Conservation (phyloP, 2,888 invertebrate genomes). For the Dilophus febrilis region DNA sequence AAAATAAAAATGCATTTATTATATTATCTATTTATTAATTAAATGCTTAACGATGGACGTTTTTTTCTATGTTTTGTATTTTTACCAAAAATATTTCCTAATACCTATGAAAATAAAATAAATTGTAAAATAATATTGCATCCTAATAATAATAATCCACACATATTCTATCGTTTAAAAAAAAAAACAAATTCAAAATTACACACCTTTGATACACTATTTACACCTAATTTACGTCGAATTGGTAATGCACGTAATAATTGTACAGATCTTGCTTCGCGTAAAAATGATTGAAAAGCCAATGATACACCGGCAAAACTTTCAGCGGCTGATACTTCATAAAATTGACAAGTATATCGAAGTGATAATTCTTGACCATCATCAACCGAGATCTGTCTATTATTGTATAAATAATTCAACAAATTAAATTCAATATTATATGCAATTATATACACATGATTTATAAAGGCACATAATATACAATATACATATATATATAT, state of each 20-base stretch:
- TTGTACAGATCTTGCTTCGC: constrained; percentile 63
- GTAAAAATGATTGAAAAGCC: constrained; percentile 57
- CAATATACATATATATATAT: no score
- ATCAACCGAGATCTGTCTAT: constrained; percentile 57
- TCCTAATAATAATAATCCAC: not conserved
- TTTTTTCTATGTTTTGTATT: constrained; percentile 62
- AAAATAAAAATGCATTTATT: no score
- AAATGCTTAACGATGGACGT: constrained; percentile 61
- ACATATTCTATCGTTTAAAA: not conserved
- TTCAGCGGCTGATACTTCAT: constrained; percentile 72
- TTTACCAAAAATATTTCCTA: constrained; percentile 65
- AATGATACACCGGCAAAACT: constrained; percentile 64
- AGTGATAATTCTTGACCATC: constrained; percentile 64
- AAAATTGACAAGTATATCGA: constrained; percentile 65
- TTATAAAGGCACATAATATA: no score
- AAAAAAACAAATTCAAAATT: constrained; percentile 1
- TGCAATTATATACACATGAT: no score
- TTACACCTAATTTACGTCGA: constrained; percentile 54
- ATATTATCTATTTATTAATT: no score
- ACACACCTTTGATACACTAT: constrained; percentile 55
- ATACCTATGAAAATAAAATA: constrained; percentile 31
- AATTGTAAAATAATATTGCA: not conserved
- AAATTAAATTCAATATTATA: no score
- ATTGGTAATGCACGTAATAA: constrained; percentile 48
- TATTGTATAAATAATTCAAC: no score